Percentiles rank a stretch among this genome's conserved stretches.
These are phyloP conservation scores for Ageneiosus marmoratus DNA, from an alignment of 2,113 vertebrate species.

Conservation along the genomic window DNA sequence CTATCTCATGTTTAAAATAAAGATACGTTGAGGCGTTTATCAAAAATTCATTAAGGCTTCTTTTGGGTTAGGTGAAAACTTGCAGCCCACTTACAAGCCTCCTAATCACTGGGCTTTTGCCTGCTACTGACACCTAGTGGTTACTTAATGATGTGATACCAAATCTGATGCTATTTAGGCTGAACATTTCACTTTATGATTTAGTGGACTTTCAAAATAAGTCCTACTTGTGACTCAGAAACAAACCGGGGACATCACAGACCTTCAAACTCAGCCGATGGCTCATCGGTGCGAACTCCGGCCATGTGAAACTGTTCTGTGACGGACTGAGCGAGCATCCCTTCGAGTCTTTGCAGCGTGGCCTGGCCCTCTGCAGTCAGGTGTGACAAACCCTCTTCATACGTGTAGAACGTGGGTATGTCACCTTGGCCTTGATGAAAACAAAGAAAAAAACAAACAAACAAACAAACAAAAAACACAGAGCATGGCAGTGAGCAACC, in stretches of 20 bases:
- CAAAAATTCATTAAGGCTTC: background rate
- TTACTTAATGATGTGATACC: background rate
- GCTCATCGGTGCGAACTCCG: constrained; percentile 86
- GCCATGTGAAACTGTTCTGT: constrained; percentile 93
- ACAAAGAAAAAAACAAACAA: background rate
- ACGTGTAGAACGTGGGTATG: constrained; percentile 90
- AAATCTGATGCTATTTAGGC: background rate
- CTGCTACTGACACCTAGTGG: constrained; percentile 11
- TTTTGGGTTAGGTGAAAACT: background rate
- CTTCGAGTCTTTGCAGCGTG: constrained; percentile 89
- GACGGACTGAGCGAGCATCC: constrained; percentile 89
- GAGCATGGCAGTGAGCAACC: background rate
- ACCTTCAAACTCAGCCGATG: constrained; percentile 82
- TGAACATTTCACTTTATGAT: background rate
- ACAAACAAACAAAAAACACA: background rate
- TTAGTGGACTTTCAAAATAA: background rate
- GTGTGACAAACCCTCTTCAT: constrained; percentile 90
- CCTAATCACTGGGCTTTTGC: background rate
- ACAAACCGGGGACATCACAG: background rate
- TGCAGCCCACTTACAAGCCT: background rate
- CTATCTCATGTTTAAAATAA: background rate
- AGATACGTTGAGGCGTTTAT: background rate
- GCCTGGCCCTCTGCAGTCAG: constrained; percentile 90
- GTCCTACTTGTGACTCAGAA: background rate
- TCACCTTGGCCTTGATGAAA: constrained; percentile 84